Percentiles rank a stretch among this genome's conserved stretches.
Evolutionary conservation across 2,888 invertebrate species (phyloP).

Genomic region (Himalopsyche kuldschensis): DNA sequence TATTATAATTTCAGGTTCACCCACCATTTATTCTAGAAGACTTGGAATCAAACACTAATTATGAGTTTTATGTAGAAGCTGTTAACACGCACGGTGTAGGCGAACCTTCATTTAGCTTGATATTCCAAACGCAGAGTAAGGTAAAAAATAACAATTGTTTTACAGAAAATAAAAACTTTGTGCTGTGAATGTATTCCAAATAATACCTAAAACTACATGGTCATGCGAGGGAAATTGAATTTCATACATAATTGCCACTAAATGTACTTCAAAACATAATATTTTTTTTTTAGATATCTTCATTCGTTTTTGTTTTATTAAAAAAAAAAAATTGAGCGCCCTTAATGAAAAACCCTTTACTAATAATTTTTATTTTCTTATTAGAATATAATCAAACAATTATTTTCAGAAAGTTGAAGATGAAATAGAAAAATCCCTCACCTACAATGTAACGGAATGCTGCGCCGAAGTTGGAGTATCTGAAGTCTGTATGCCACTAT

Average conservation of each 20-base stretch:
- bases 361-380: constrained; percentile 3
- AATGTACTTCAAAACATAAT: too few relatives aligned
- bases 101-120: constrained; percentile 72
- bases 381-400: background rate
- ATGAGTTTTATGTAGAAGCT: constrained; percentile 80
- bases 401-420: constrained; percentile 57
- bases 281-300: too few relatives aligned
- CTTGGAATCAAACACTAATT: constrained; percentile 72
- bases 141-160: constrained; percentile 45
- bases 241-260: too few relatives aligned
- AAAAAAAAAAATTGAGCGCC: too few relatives aligned
- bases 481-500: constrained; percentile 73
- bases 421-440: constrained; percentile 60
- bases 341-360: too few relatives aligned
- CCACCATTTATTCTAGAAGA: constrained; percentile 77
- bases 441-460: constrained; percentile 80
- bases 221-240: too few relatives aligned
- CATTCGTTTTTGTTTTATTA: too few relatives aligned
- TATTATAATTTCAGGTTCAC: constrained; percentile 51
- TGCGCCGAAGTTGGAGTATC: constrained; percentile 72
- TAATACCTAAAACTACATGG: too few relatives aligned
- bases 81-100: constrained; percentile 79
- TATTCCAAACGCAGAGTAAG: constrained; percentile 75
- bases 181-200: too few relatives aligned
- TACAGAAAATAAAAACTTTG: background rate